phyloP scores from a whole-genome alignment of 1,140 invertebrate genomes.

The Mercenaria mercenaria region DNA sequence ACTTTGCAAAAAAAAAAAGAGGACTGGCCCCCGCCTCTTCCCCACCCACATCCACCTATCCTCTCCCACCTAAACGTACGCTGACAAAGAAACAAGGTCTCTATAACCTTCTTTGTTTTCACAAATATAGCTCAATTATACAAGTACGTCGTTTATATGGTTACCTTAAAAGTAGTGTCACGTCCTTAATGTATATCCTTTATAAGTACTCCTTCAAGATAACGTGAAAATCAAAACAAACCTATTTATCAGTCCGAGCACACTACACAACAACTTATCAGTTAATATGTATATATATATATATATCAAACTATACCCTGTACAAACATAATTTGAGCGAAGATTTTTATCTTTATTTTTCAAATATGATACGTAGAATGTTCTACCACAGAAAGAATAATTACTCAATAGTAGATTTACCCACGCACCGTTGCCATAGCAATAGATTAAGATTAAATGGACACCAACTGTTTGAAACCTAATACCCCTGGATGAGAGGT shows the following conservation, averaged over 20 bases:
- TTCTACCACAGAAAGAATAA: not conserved
- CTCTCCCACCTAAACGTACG: too few species aligned
- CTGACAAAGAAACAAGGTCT: too few species aligned
- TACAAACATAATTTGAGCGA: not conserved
- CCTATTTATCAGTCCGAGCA: not conserved
- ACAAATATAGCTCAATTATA: too few species aligned
- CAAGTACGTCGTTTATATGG: too few species aligned
- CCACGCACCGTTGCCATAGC: not conserved
- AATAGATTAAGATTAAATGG: constrained; percentile 13
- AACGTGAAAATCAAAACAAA: not conserved
- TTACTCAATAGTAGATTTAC: not conserved
- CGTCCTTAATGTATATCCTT: not conserved
- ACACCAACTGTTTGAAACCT: not conserved
- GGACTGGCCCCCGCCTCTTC: too few species aligned
- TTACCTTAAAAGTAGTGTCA: not conserved
- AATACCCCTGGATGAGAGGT: not conserved
- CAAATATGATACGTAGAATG: not conserved
- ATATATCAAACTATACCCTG: too few species aligned
- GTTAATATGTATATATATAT: too few species aligned
- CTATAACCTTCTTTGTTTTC: too few species aligned
- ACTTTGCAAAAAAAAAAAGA: too few species aligned
- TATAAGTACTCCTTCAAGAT: not conserved
- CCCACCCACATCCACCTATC: too few species aligned
- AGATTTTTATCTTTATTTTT: constrained; percentile 6
- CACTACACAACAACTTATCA: not conserved